These are phyloP conservation scores for Aphelenchoides besseyi DNA, from an alignment of 1,140 invertebrate genomes.

Conservation along the genomic window DNA sequence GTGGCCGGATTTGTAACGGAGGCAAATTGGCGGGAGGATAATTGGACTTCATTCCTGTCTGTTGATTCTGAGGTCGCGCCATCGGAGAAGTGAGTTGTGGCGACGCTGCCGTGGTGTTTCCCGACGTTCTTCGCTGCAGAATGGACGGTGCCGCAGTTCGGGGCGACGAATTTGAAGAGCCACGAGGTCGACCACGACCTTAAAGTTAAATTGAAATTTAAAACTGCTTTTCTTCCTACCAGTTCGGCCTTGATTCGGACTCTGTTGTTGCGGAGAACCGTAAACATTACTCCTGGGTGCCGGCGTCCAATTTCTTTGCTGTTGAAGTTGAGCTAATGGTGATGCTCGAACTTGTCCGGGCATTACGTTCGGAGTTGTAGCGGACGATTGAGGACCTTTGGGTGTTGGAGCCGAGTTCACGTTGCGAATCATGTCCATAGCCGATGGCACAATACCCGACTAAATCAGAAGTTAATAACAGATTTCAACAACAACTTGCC, in stretches of 20 bases:
- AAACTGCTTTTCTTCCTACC: not conserved
- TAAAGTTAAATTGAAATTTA: not conserved
- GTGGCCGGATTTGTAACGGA: not conserved
- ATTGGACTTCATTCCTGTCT: not conserved
- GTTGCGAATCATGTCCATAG: not conserved
- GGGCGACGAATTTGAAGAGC: not conserved
- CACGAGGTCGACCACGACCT: not conserved
- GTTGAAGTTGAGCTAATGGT: constrained; percentile 5
- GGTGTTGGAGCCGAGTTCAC: not conserved
- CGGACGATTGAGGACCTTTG: not conserved
- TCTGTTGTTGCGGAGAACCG: not conserved
- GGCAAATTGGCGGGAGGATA: not conserved
- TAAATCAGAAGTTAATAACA: not conserved
- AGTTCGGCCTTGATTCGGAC: not conserved
- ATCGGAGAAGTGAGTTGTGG: constrained; percentile 1
- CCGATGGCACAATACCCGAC: not conserved
- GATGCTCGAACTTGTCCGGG: constrained; percentile 2
- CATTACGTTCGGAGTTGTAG: not conserved
- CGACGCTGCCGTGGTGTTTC: not conserved
- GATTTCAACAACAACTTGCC: not conserved
- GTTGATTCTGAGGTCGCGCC: not conserved
- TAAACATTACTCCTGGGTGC: not conserved
- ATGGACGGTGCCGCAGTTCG: not conserved
- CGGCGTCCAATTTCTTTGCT: constrained; percentile 8
- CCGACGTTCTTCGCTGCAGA: not conserved